phyloP scores from a whole-genome alignment of 2,113 vertebrate species.

The Mirounga angustirostris region DNA sequence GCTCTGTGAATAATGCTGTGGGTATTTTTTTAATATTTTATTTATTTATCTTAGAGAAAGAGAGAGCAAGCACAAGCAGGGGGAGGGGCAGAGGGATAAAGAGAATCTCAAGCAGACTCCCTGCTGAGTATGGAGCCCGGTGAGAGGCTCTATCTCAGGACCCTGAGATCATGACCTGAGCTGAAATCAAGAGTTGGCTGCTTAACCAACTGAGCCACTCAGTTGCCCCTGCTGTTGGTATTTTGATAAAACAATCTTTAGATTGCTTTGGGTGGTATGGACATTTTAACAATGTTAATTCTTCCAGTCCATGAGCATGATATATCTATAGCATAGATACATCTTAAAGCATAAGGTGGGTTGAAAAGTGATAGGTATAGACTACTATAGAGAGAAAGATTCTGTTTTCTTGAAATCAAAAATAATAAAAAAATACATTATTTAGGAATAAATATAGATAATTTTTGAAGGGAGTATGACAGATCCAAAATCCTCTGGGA shows the following conservation, averaged over 20 bases:
- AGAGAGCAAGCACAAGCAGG: background rate
- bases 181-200: background rate
- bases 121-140: no score
- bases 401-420: background rate
- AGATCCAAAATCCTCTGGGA: background rate
- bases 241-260: background rate
- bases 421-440: background rate
- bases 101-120: no score
- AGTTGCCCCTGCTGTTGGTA: background rate
- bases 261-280: background rate
- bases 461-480: background rate
- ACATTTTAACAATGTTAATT: background rate
- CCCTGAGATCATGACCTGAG: background rate
- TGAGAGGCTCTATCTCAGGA: no score
- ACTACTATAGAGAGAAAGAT: background rate
- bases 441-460: background rate
- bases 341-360: no score
- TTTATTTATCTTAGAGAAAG: background rate
- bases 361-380: background rate
- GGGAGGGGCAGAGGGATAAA: no score
- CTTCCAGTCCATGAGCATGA: background rate
- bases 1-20: background rate
- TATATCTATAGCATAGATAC: background rate
- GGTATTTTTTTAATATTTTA: background rate
- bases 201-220: background rate